Conservation (phyloP, 2,888 invertebrate species). For the Lasioglossum pauxillum region DNA sequence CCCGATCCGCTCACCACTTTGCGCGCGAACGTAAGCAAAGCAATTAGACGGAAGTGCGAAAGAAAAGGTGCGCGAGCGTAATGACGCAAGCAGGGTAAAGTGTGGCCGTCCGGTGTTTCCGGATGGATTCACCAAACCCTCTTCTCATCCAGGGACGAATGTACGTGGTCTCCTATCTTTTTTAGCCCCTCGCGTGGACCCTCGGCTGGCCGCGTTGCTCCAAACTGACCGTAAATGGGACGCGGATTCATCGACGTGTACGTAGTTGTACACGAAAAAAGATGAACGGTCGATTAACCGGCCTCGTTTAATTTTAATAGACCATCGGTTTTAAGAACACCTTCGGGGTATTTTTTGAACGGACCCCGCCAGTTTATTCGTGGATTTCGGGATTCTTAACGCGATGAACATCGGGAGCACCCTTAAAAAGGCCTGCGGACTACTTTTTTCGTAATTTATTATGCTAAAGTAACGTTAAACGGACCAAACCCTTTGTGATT, state of each 20-base stretch:
- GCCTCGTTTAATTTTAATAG: conserved; percentile 59
- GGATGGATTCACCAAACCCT: conserved; percentile 76
- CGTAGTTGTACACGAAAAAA: conserved; percentile 40
- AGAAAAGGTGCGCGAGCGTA: conserved; percentile 52
- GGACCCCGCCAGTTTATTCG: conserved; percentile 5
- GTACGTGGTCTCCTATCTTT: conserved; percentile 44
- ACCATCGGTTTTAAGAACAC: conserved; percentile 16
- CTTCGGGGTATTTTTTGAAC: neutral
- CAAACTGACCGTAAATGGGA: conserved; percentile 60
- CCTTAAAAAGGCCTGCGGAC: neutral
- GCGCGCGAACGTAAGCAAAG: conserved; percentile 61
- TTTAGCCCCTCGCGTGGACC: conserved; percentile 53
- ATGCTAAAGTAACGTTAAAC: neutral
- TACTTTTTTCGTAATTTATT: neutral
- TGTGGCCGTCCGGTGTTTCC: conserved; percentile 73
- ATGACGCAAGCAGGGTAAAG: conserved; percentile 58
- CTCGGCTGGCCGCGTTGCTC: conserved; percentile 39
- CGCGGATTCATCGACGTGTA: conserved; percentile 56
- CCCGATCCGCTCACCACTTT: conserved; percentile 13
- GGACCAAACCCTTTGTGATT: neutral
- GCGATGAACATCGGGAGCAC: neutral
- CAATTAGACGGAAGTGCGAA: conserved; percentile 69
- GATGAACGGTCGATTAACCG: conserved; percentile 45
- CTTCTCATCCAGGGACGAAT: conserved; percentile 46
- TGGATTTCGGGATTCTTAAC: neutral